phyloP scores from a whole-genome alignment of 2,888 invertebrate genomes.

The Homarus gammarus region DNA sequence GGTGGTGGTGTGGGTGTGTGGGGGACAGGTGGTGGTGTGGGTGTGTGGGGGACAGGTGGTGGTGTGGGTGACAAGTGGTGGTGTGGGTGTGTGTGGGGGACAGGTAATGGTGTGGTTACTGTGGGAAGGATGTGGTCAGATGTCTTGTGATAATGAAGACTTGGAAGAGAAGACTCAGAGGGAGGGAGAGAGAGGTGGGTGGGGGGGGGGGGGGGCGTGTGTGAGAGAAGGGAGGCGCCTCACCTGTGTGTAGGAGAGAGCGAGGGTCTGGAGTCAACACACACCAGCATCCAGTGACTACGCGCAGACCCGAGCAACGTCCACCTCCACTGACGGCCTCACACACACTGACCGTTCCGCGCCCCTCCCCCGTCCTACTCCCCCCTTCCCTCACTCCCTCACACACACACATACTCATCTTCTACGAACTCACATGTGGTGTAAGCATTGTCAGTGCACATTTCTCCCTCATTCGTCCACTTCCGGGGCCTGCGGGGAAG shows the following conservation, averaged over 20 bases:
- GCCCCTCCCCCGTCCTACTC: not conserved
- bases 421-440: conserved; percentile 10
- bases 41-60: no score
- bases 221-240: not conserved
- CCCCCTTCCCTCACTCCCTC: not conserved
- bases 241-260: conserved; percentile 14
- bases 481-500: not conserved
- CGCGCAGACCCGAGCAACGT: conserved; percentile 5
- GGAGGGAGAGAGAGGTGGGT: not conserved
- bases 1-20: no score
- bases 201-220: not conserved
- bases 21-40: no score
- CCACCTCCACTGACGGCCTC: conserved; percentile 21
- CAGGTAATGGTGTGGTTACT: no score
- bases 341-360: conserved; percentile 26
- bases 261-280: not conserved
- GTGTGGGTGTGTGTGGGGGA: no score
- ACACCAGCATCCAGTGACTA: conserved; percentile 4
- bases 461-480: not conserved
- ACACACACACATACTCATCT: not conserved
- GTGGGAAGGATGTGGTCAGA: no score
- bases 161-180: no score
- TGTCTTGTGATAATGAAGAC: no score
- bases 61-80: no score
- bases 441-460: not conserved